Evolutionary conservation across 2,113 vertebrate species (phyloP).

Genomic region (Stegastes partitus): DNA sequence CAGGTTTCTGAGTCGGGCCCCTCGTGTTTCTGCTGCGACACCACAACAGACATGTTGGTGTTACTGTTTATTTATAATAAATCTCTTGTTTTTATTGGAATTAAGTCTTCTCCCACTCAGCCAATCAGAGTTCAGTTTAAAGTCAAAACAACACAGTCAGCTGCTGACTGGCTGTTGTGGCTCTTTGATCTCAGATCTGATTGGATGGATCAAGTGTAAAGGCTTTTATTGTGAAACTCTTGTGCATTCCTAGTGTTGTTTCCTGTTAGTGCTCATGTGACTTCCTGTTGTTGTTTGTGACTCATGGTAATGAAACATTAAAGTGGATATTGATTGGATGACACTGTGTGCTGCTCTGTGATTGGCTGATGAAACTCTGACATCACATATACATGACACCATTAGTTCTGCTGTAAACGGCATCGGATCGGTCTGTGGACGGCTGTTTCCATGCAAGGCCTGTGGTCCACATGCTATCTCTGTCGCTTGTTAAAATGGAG

Average conservation of each 20-base stretch:
- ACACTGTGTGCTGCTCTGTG: constrained; percentile 23
- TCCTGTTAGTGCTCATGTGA: constrained; percentile 49
- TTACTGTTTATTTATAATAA: constrained; percentile 59
- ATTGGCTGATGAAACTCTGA: background rate
- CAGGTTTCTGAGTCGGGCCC: too few relatives aligned
- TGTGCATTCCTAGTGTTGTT: constrained; percentile 20
- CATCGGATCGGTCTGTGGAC: too few relatives aligned
- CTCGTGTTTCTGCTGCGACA: background rate
- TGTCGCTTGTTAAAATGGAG: too few relatives aligned
- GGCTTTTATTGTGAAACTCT: constrained; percentile 50
- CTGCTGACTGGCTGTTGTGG: constrained; percentile 7
- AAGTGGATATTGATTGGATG: constrained; percentile 44
- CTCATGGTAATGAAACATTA: constrained; percentile 39
- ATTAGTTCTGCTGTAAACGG: too few relatives aligned
- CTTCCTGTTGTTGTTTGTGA: constrained; percentile 47
- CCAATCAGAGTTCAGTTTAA: constrained; percentile 4
- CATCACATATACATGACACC: too few relatives aligned
- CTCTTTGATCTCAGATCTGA: constrained; percentile 1
- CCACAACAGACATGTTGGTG: constrained; percentile 26
- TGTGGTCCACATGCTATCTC: too few relatives aligned
- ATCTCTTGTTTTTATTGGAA: background rate
- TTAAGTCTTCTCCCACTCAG: background rate
- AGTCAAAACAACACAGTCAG: too few relatives aligned
- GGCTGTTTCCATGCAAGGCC: too few relatives aligned
- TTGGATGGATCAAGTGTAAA: constrained; percentile 17